Percentiles rank a stretch among this genome's conserved stretches.
phyloP scores from a whole-genome alignment of 2,888 invertebrate species.

The Drosophila pseudotalamancana region DNA sequence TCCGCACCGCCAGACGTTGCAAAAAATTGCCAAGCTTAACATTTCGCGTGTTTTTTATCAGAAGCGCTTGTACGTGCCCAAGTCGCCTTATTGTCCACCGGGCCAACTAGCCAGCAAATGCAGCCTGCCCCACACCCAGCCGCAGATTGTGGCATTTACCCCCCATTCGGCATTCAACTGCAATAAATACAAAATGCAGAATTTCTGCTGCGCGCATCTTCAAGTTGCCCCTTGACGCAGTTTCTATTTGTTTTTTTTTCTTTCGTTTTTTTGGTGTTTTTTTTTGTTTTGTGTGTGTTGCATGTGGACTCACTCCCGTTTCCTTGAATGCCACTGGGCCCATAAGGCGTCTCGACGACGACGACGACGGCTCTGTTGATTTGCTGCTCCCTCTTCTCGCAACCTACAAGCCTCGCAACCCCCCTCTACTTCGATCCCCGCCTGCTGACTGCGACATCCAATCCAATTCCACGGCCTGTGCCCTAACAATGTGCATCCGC shows the following conservation, averaged over 20 bases:
- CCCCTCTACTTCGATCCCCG: neutral
- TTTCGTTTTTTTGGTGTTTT: constrained; percentile 6
- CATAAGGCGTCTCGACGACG: constrained; percentile 72
- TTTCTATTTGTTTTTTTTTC: constrained; percentile 37
- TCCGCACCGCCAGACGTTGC: constrained; percentile 37
- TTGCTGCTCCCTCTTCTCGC: constrained; percentile 53
- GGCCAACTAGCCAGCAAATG: constrained; percentile 58
- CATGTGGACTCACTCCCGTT: constrained; percentile 32
- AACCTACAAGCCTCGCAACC: no score
- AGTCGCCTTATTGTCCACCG: constrained; percentile 65
- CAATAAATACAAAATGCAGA: constrained; percentile 79
- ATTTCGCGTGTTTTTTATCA: constrained; percentile 69
- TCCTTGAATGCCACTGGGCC: constrained; percentile 19
- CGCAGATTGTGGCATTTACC: neutral
- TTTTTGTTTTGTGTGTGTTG: constrained; percentile 10
- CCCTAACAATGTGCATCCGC: constrained; percentile 78
- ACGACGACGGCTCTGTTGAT: constrained; percentile 71
- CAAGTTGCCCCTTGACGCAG: constrained; percentile 55
- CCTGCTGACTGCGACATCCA: constrained; percentile 53
- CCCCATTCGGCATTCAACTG: constrained; percentile 33
- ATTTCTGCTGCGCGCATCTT: constrained; percentile 64
- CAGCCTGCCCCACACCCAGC: constrained; percentile 35
- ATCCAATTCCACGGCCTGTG: constrained; percentile 69
- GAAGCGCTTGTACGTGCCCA: constrained; percentile 63
- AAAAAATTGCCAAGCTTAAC: constrained; percentile 78